These are phyloP conservation scores for Epicampocera succincta DNA, from an alignment of 2,888 invertebrate species.

Conservation along the genomic window DNA sequence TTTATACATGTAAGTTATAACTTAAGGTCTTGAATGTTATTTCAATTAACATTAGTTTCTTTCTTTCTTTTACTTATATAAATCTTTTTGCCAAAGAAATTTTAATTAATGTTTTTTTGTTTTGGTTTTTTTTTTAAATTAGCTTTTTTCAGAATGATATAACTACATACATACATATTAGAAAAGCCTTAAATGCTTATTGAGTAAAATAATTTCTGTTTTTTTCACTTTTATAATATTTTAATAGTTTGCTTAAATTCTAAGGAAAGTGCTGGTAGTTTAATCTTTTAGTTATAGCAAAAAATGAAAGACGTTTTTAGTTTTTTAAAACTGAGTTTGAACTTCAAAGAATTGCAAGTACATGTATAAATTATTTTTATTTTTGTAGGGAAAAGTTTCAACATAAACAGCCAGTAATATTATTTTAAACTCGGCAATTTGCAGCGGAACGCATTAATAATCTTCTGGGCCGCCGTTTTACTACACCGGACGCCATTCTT, in stretches of 20 bases:
- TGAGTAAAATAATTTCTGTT: slow-evolving; percentile 32
- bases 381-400: too few relatives aligned
- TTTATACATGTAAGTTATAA: slow-evolving; percentile 29
- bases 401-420: too few relatives aligned
- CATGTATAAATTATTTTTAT: too few relatives aligned
- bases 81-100: slow-evolving; percentile 81
- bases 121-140: slow-evolving; percentile 17
- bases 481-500: too few relatives aligned
- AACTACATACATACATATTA: slow-evolving; percentile 17
- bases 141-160: slow-evolving; percentile 10
- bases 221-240: slow-evolving; percentile 29
- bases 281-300: slow-evolving; percentile 34
- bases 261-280: slow-evolving; percentile 42
- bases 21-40: slow-evolving; percentile 58
- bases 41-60: slow-evolving; percentile 49
- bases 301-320: slow-evolving; percentile 30
- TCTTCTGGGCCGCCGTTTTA: too few relatives aligned
- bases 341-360: too few relatives aligned
- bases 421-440: too few relatives aligned
- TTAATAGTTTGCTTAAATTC: slow-evolving; percentile 41
- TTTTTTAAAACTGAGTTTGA: background rate
- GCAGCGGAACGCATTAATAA: too few relatives aligned
- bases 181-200: slow-evolving; percentile 61
- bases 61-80: slow-evolving; percentile 73
- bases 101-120: slow-evolving; percentile 59